Conservation (phyloP, 2,113 vertebrate species). For the Rhinolophus ferrumequinum region DNA sequence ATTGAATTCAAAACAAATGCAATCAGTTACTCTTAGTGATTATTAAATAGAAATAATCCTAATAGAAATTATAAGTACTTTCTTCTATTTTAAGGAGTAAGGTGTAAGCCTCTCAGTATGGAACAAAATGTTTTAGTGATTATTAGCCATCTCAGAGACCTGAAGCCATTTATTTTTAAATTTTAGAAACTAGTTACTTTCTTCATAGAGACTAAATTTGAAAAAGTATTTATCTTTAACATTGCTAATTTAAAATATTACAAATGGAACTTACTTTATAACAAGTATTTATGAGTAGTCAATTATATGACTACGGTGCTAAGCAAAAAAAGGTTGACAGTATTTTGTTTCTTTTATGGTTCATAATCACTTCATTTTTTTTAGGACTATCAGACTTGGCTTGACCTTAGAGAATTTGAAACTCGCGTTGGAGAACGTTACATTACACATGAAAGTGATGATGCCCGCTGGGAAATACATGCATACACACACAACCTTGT, state of each 20-base stretch:
- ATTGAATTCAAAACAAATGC: neutral
- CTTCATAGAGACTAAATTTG: slow-evolving; percentile 26
- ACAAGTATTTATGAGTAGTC: neutral
- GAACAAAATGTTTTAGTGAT: slow-evolving; percentile 18
- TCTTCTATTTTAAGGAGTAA: neutral
- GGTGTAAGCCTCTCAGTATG: neutral
- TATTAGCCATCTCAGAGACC: neutral
- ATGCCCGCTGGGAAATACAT: slow-evolving; percentile 96
- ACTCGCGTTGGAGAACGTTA: slow-evolving; percentile 97
- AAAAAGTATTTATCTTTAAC: slow-evolving; percentile 5
- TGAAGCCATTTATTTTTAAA: neutral
- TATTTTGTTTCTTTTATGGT: slow-evolving; percentile 7
- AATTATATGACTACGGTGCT: neutral
- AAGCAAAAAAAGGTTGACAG: neutral
- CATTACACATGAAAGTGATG: slow-evolving; percentile 98
- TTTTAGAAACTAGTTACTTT: slow-evolving; percentile 29
- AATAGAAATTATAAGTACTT: neutral
- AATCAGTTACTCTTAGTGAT: neutral
- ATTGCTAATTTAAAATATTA: slow-evolving; percentile 25
- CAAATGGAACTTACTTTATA: neutral
- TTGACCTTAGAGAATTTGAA: slow-evolving; percentile 98
- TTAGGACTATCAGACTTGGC: slow-evolving; percentile 98
- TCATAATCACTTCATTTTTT: slow-evolving; percentile 15
- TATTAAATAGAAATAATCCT: slow-evolving; percentile 24
- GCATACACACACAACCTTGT: slow-evolving; percentile 92